These are phyloP conservation scores for Darevskia mixta DNA, from an alignment of 2,797 vertebrate species.

Conservation along the genomic window DNA sequence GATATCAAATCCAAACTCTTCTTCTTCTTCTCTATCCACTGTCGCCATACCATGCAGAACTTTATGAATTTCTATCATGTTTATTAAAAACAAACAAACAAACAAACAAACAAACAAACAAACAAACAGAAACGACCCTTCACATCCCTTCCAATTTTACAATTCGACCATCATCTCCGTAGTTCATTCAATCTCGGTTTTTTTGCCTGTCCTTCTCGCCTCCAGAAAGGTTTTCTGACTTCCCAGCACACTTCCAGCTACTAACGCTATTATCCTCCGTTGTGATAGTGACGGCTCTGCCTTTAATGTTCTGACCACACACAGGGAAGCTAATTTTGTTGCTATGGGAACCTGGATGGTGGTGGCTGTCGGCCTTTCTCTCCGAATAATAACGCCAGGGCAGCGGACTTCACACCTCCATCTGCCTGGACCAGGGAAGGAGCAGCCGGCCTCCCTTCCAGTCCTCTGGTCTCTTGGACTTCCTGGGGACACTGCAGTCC, in stretches of 20 bases:
- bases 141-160: no score
- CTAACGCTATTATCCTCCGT: not conserved
- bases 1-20: no score
- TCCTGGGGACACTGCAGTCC: not conserved
- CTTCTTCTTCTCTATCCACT: no score
- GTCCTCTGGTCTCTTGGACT: not conserved
- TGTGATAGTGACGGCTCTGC: not conserved
- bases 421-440: not conserved
- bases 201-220: not conserved
- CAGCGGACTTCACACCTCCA: not conserved
- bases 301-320: not conserved
- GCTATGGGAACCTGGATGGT: not conserved
- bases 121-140: no score
- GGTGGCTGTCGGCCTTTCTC: not conserved
- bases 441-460: not conserved
- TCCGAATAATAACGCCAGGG: not conserved
- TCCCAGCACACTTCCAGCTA: not conserved
- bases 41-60: no score
- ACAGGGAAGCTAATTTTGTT: not conserved
- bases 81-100: no score
- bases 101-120: no score
- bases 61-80: no score
- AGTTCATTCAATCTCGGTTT: not conserved
- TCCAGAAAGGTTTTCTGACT: not conserved
- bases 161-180: no score